These are phyloP conservation scores for Oreochromis mossambicus DNA, from an alignment of 2,797 vertebrate genomes.

Conservation along the genomic window DNA sequence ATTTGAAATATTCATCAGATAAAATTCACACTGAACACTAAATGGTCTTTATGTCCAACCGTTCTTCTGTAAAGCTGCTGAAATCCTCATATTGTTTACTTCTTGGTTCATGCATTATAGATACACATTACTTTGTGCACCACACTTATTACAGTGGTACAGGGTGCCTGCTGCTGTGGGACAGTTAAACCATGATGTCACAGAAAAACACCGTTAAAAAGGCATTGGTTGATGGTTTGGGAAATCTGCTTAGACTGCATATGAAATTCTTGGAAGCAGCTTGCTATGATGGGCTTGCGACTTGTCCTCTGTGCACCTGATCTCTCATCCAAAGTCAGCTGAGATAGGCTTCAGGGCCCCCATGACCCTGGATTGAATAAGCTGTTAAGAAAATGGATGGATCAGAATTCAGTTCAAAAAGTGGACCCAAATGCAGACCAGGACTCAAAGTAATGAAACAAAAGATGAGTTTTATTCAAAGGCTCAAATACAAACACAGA, in stretches of 20 bases:
- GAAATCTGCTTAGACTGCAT: neutral
- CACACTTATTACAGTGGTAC: neutral
- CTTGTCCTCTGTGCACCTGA: neutral
- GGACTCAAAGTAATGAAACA: neutral
- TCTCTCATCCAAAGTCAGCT: neutral
- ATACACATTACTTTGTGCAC: constrained; percentile 32
- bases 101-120: constrained; percentile 28
- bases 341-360: neutral
- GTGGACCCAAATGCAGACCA: neutral
- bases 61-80: neutral
- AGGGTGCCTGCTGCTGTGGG: neutral
- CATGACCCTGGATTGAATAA: neutral
- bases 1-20: constrained; percentile 12
- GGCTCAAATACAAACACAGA: neutral
- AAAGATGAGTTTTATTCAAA: neutral
- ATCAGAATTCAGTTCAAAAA: neutral
- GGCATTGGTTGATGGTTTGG: neutral
- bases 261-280: neutral
- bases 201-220: rapidly evolving
- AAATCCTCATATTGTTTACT: neutral
- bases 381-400: neutral
- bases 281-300: neutral
- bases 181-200: neutral
- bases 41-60: neutral
- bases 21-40: neutral